Evolutionary conservation across 2,888 invertebrate genomes (phyloP).

Genomic region (Athalia circularis): DNA sequence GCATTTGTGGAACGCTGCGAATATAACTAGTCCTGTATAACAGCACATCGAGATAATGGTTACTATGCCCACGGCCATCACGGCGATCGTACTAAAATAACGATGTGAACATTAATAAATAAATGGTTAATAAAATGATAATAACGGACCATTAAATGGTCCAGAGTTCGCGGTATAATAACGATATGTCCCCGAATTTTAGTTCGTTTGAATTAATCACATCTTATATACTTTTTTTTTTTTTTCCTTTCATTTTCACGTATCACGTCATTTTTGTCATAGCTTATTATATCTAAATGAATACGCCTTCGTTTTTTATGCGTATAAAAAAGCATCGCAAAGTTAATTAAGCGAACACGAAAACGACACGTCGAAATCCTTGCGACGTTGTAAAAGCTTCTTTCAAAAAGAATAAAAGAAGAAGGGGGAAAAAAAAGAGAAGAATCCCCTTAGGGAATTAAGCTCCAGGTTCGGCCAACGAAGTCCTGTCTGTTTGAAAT

Average conservation of each 20-base stretch:
- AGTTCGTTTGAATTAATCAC: constrained; percentile 8
- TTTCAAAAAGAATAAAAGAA: neutral
- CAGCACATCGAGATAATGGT: constrained; percentile 86
- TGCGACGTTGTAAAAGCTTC: neutral
- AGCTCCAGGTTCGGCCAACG: neutral
- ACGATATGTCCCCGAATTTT: neutral
- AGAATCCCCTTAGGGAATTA: neutral
- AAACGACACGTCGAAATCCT: neutral
- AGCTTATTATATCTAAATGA: no score
- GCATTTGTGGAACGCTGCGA: constrained; percentile 88
- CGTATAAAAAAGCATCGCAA: neutral
- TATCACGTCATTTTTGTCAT: no score
- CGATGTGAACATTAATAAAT: constrained; percentile 12
- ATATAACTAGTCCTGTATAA: constrained; percentile 90
- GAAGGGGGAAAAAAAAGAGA: neutral
- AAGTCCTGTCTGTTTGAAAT: neutral
- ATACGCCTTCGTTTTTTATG: no score
- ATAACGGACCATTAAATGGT: neutral
- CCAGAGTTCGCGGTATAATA: constrained; percentile 12
- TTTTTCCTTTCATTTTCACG: no score
- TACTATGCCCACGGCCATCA: constrained; percentile 86
- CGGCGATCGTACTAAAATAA: constrained; percentile 81
- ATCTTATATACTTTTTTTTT: no score
- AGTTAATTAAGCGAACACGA: neutral
- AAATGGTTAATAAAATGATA: constrained; percentile 34